Conservation (phyloP, 2,888 invertebrate genomes). For the Agelastica alni region DNA sequence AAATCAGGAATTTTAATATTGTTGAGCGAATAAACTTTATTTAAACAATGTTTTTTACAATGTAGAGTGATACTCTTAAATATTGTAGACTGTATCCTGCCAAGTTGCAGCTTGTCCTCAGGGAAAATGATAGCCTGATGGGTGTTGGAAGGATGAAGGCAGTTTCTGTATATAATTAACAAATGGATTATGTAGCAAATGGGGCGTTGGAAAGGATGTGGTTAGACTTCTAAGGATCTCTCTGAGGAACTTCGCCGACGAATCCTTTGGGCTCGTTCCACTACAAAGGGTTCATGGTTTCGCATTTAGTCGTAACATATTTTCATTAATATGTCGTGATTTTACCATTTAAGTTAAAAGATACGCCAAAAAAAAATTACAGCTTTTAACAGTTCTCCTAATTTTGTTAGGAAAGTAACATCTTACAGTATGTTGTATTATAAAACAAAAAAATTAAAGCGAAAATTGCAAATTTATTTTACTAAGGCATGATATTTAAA, state of each 20-base stretch:
- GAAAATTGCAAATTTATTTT: too few species aligned
- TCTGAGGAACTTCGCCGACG: conserved; percentile 32
- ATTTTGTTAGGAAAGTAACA: too few species aligned
- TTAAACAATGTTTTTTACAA: conserved; percentile 10
- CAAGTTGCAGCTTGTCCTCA: conserved; percentile 8
- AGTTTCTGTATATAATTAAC: conserved; percentile 39
- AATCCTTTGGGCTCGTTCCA: conserved; percentile 22
- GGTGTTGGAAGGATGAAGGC: conserved; percentile 4
- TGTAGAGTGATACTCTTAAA: not conserved
- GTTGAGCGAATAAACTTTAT: too few species aligned
- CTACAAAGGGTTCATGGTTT: conserved; percentile 16
- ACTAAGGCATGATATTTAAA: too few species aligned
- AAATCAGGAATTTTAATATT: too few species aligned
- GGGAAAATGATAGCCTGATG: conserved; percentile 17
- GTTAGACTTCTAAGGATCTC: conserved; percentile 40
- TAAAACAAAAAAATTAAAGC: too few species aligned
- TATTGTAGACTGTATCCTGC: not conserved
- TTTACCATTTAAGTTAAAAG: too few species aligned
- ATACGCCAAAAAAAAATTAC: too few species aligned
- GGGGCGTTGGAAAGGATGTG: conserved; percentile 39
- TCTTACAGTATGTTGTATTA: too few species aligned
- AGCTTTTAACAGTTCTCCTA: too few species aligned
- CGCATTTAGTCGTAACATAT: conserved; percentile 5
- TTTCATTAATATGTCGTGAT: conserved; percentile 11
- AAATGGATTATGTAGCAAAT: conserved; percentile 44